These are phyloP conservation scores for Copidosoma floridanum DNA, from an alignment of 1,140 invertebrate genomes.

Conservation along the genomic window DNA sequence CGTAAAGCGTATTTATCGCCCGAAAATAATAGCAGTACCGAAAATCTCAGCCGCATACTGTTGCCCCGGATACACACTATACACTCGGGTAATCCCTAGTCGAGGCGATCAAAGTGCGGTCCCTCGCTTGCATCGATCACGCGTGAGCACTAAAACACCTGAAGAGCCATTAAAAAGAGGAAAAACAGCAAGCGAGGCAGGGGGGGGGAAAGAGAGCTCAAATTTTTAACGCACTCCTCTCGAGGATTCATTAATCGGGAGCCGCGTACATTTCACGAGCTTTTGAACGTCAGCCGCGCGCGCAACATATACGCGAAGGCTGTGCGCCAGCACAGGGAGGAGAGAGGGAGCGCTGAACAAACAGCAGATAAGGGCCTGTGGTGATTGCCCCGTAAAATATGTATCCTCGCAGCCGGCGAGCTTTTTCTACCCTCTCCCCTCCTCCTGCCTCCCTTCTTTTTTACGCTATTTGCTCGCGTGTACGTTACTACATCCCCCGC, in stretches of 20 bases:
- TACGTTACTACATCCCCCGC: too few species aligned
- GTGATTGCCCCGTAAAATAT: constrained; percentile 56
- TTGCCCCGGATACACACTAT: too few species aligned
- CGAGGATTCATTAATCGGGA: constrained; percentile 11
- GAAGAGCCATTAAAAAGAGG: too few species aligned
- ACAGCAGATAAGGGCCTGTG: constrained; percentile 52
- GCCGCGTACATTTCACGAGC: constrained; percentile 9
- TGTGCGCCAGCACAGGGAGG: neutral
- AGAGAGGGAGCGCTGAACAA: constrained; percentile 45
- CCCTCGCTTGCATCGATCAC: too few species aligned
- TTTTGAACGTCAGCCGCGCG: constrained; percentile 1
- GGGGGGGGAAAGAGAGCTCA: too few species aligned
- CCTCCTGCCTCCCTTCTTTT: neutral
- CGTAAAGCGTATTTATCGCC: too few species aligned
- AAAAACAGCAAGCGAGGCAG: too few species aligned
- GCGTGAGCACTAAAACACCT: too few species aligned
- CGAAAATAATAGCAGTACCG: too few species aligned
- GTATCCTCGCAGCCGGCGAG: constrained; percentile 45
- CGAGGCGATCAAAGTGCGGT: too few species aligned
- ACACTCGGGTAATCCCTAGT: too few species aligned
- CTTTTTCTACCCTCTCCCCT: constrained; percentile 36
- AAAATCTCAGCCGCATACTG: too few species aligned
- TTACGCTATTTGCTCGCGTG: neutral
- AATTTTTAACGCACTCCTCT: constrained; percentile 4
- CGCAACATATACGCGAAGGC: neutral